Base-by-base conservation (phyloP, 1,140 invertebrate species). In the Listronotus bonariensis region DNA sequence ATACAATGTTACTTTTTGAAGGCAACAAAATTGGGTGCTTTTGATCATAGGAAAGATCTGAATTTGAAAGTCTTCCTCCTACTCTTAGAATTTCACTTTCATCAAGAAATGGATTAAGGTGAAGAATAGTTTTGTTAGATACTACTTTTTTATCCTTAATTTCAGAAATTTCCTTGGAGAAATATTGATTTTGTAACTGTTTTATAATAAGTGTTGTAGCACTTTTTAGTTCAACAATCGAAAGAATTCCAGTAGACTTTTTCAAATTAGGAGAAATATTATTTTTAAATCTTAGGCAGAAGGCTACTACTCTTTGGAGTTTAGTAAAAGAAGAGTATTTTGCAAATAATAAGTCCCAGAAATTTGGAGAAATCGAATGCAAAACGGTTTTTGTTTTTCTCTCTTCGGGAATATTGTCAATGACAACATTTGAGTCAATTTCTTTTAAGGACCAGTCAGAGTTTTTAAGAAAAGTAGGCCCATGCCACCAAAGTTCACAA, bases 401-500 rank as follows among this genome's bases (percentile, higher is more conserved):
- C 8, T 36, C 34, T 36, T 36, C 34, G 8, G 34, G 34, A 36
- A 36, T 12, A 10, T 9, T 36, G 8, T 36, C 8, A 36, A 36
- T 12, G 8, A 10, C 11, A 12, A 36, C 11, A 2, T 36, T 36
- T 9, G 8, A 1, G 11, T 36, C 34, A 36, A n/a, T 7, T 9
- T 36, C 34, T 9, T 12, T 36, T 5, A 12, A 36, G 8, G 3
- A 10, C 8, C 3, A 36, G 8, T 36, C 8, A 10, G 48, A 1
- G 14, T 51, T 26, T 26, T 20, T 15, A n/a, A 75, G 45, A 55
- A 53, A 77, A 0, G n/a, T n/a, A 51, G 76, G 76, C 9, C 74
- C 75, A 8, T 61, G 12, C 64, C 68, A 76, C 74, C 74, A 78
- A 9, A 77, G 43, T 4, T 49, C 14, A n/a, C 49, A 63, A 51